phyloP scores from a whole-genome alignment of 2,797 vertebrate species.

The Pteropus rufus region DNA sequence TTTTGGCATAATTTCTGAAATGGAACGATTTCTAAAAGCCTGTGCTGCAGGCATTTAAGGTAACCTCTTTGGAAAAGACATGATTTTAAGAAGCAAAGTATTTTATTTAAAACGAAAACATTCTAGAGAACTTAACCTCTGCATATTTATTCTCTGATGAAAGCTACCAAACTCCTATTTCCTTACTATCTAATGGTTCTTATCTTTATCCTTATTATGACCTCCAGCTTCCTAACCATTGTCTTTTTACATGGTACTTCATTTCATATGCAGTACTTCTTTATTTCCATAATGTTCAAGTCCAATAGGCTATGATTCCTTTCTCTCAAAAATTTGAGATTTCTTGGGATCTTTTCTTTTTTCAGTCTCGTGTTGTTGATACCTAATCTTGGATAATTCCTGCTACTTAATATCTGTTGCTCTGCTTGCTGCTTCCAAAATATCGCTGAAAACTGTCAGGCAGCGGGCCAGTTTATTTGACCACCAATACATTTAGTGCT shows the following conservation, averaged over 20 bases:
- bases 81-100: conserved; percentile 9
- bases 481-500: background rate
- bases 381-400: background rate
- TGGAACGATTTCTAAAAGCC: conserved; percentile 44
- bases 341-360: background rate
- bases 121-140: background rate
- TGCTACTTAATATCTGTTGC: background rate
- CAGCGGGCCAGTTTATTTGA: background rate
- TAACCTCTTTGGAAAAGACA: conserved; percentile 23
- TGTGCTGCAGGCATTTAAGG: conserved; percentile 38
- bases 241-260: background rate
- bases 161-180: background rate
- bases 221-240: background rate
- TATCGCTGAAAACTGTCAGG: background rate
- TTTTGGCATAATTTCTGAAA: conserved; percentile 48
- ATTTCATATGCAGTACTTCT: background rate
- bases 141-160: background rate
- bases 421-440: background rate
- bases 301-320: background rate
- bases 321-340: background rate
- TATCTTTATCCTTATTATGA: background rate
- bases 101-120: background rate
- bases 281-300: background rate
- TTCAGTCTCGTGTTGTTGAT: background rate
- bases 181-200: background rate